These are phyloP conservation scores for Cacoxenus indagator DNA, from an alignment of 2,888 invertebrate species.

Conservation along the genomic window DNA sequence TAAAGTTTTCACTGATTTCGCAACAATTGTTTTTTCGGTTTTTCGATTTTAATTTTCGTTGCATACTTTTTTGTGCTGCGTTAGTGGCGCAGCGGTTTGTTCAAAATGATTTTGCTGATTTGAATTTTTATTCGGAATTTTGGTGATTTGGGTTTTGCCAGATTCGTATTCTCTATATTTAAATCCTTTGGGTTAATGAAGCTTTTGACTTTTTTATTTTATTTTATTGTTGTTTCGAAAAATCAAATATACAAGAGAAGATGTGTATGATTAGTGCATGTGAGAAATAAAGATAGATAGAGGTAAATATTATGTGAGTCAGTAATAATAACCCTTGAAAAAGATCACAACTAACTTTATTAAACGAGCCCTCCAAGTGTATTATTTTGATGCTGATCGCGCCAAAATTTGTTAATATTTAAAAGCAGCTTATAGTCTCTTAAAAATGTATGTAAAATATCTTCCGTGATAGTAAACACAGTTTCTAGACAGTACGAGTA, in stretches of 20 bases:
- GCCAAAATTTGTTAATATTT: too few relatives aligned
- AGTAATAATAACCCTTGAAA: background rate
- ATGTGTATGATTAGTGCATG: conserved; percentile 16
- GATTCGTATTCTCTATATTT: background rate
- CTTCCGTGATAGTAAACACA: too few relatives aligned
- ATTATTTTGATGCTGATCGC: too few relatives aligned
- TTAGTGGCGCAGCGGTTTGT: background rate
- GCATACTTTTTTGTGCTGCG: conserved; percentile 48
- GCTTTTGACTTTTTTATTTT: background rate
- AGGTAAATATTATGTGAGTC: background rate
- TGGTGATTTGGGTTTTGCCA: conserved; percentile 8
- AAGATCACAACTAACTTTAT: background rate
- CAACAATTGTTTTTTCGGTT: background rate
- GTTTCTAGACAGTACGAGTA: too few relatives aligned
- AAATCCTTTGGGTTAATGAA: background rate
- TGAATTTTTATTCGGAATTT: conserved; percentile 27
- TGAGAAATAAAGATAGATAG: background rate
- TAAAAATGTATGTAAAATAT: too few relatives aligned
- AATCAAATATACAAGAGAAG: conserved; percentile 7
- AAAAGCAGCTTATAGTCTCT: too few relatives aligned
- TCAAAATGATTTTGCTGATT: background rate
- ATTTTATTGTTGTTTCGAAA: conserved; percentile 8
- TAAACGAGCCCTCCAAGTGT: too few relatives aligned
- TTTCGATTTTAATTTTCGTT: conserved; percentile 39
- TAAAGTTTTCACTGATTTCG: conserved; percentile 29